These are phyloP conservation scores for Ellobius talpinus DNA, from an alignment of 2,113 vertebrate species.

Conservation along the genomic window DNA sequence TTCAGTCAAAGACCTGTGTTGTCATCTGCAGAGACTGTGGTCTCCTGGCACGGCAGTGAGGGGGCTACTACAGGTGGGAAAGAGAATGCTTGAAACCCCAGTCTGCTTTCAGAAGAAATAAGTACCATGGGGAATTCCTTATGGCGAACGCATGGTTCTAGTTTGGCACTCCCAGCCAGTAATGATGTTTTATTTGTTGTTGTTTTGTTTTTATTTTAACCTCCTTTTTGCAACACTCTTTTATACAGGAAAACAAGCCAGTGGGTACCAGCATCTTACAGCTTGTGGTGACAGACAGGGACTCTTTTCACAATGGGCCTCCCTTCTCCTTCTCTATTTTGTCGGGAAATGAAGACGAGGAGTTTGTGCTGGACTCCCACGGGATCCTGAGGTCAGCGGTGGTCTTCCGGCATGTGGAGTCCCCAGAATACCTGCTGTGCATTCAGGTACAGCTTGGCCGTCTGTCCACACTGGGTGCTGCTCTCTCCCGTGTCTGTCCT, in stretches of 20 bases:
- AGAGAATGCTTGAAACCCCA: neutral
- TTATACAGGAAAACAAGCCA: constrained; percentile 96
- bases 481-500: neutral
- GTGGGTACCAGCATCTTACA: constrained; percentile 96
- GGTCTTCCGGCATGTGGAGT: constrained; percentile 92
- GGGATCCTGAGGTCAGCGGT: constrained; percentile 94
- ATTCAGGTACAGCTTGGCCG: constrained; percentile 90
- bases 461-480: neutral
- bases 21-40: neutral
- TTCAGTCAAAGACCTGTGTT: neutral
- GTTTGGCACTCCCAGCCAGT: neutral
- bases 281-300: constrained; percentile 95
- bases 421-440: constrained; percentile 91
- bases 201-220: constrained; percentile 72
- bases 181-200: neutral
- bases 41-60: neutral
- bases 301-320: constrained; percentile 96
- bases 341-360: constrained; percentile 94
- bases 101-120: neutral
- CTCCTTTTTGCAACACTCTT: constrained; percentile 77
- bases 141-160: neutral
- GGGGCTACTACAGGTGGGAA: neutral
- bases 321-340: constrained; percentile 95
- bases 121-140: neutral
- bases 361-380: constrained; percentile 92